Base-by-base conservation (phyloP, 2,113 vertebrate genomes). In the Lepisosteus osseus region DNA sequence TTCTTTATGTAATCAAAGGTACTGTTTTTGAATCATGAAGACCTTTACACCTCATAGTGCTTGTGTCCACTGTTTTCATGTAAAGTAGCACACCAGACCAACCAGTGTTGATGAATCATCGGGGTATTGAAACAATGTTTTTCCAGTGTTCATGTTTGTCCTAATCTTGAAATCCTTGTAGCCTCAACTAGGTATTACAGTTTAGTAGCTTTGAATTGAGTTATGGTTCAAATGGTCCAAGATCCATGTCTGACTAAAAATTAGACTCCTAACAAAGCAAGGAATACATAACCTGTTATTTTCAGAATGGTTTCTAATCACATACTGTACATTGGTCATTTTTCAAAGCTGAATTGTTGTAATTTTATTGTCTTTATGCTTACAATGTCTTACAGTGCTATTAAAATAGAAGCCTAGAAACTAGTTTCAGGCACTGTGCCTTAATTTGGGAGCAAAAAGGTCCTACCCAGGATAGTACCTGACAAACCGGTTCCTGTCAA, bases 401-500 rank as follows among this genome's bases (percentile, higher is more conserved):
- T 44, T 13, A 61, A 75, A 72, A 69, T 45, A 17, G 54, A 81
- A 83, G 59, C 74, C 80, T 76, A 77, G 80, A 40, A 76, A 73
- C 63, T 82, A 75, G 68, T 82, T 86, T 86, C 77, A 63, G 84
- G 91, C 86, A 82, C 89, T 77, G 87, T 91, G 89, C 89, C 89
- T 92, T 92, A 90, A 76, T 87, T 84, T 81, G 72, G 80, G 72
- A 76, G 67, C 75, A 74, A 77, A 74, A 65, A 29, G 73, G 75
- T 68, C 70, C 66, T 65, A 74, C 77, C 15, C 47, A 54, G 71
- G 80, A 67, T 43, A 68, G 12, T 61, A 56, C 65, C 72, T 72
- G 7, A 42, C 41, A 43, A 43, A 29, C 29, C 62, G 6, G 41
- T 65, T 65, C 29, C 29, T 29, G 29, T 29, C 29, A 29, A 29